A percentile compares a stretch with the other conserved stretches of the same genome.
These are phyloP conservation scores for Sesamia inferens DNA, from an alignment of 2,888 invertebrate genomes.

Conservation along the genomic window DNA sequence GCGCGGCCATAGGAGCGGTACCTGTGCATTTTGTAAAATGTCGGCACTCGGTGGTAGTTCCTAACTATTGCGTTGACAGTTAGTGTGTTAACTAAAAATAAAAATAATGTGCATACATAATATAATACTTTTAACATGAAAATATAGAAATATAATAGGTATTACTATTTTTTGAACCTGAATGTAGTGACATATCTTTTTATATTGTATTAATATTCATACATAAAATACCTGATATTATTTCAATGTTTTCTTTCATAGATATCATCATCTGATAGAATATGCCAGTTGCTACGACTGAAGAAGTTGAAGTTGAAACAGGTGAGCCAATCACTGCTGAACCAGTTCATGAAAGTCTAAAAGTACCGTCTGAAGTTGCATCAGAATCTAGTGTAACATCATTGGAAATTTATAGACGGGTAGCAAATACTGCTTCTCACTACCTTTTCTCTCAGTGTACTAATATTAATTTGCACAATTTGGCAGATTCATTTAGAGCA, in stretches of 20 bases:
- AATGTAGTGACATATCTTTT: no score
- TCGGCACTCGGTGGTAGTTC: no score
- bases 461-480: slow-evolving; percentile 9
- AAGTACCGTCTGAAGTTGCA: slow-evolving; percentile 5
- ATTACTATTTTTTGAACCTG: not conserved
- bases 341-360: slow-evolving; percentile 5
- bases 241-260: no score
- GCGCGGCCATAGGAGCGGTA: no score
- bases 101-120: no score
- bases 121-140: slow-evolving; percentile 17
- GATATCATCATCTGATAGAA: no score
- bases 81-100: no score
- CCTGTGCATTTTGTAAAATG: no score
- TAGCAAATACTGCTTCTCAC: slow-evolving; percentile 25
- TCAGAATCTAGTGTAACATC: not conserved
- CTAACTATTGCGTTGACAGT: no score
- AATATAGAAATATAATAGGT: slow-evolving; percentile 4
- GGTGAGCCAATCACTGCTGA: slow-evolving; percentile 8
- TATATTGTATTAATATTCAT: no score
- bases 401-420: slow-evolving; percentile 19
- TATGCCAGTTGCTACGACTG: slow-evolving; percentile 6
- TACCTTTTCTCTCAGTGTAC: slow-evolving; percentile 11
- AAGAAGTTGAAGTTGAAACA: slow-evolving; percentile 20
- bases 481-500: slow-evolving; percentile 13
- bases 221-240: no score